phyloP scores from a whole-genome alignment of 2,113 vertebrate species.

The Tauraco erythrolophus region DNA sequence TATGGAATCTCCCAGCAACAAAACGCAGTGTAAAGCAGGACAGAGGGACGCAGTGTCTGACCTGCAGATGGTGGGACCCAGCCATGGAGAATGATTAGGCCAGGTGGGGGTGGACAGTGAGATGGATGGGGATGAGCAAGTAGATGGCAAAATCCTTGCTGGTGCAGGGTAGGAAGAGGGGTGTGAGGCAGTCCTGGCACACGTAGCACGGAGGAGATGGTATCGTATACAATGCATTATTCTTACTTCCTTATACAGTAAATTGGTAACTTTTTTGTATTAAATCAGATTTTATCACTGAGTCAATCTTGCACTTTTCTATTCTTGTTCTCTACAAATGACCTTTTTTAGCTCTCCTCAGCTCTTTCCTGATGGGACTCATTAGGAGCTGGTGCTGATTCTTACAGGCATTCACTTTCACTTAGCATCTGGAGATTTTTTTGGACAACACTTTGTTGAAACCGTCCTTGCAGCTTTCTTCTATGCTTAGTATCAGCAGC shows the following conservation, averaged over 20 bases:
- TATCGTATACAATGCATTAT: not conserved
- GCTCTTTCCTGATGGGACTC: constrained; percentile 69
- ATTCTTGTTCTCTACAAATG: constrained; percentile 64
- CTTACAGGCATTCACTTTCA: constrained; percentile 59
- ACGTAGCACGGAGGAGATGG: not conserved
- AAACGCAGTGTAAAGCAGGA: not conserved
- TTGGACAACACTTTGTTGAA: constrained; percentile 20
- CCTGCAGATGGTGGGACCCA: not conserved
- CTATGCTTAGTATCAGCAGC: not conserved
- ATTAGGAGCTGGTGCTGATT: constrained; percentile 64
- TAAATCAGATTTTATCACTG: constrained; percentile 67
- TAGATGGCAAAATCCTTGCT: not conserved
- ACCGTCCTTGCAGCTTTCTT: not conserved
- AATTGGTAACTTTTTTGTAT: constrained; percentile 65
- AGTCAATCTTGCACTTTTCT: constrained; percentile 62
- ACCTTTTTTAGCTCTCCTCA: constrained; percentile 71
- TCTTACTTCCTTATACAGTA: constrained; percentile 71
- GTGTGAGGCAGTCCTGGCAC: constrained; percentile 26
- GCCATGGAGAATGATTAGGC: not conserved
- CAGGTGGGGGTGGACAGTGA: not conserved
- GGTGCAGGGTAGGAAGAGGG: not conserved
- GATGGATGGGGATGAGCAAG: not conserved
- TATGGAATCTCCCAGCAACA: accelerated
- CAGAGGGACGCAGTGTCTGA: accelerated
- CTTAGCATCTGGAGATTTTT: constrained; percentile 51